These are phyloP conservation scores for Desmophyllum pertusum DNA, from an alignment of 92 coral and sea anemone species.

Conservation along the genomic window DNA sequence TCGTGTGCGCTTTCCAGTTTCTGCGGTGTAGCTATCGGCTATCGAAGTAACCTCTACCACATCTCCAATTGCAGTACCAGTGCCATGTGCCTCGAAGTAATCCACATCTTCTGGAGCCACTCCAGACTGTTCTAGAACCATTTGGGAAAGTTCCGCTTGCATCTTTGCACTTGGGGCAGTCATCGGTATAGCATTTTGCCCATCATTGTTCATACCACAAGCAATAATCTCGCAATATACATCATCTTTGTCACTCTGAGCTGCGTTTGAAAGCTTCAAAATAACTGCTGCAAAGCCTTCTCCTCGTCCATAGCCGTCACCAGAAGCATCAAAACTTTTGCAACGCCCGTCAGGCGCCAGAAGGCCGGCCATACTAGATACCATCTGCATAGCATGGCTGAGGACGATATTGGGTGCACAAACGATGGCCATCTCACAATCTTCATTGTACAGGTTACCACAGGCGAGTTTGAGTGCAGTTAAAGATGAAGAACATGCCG, in stretches of 20 bases:
- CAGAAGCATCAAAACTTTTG: constrained; percentile 80
- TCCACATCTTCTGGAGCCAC: constrained; percentile 60
- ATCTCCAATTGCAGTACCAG: constrained; percentile 92
- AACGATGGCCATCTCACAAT: constrained; percentile 84
- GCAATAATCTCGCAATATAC: constrained; percentile 74
- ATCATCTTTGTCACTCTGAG: constrained; percentile 63
- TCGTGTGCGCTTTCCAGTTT: constrained; percentile 19
- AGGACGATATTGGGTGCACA: constrained; percentile 78
- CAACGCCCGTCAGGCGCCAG: constrained; percentile 92
- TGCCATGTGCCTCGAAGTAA: constrained; percentile 87
- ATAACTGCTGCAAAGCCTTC: constrained; percentile 87
- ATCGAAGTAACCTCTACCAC: constrained; percentile 79
- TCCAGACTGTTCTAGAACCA: constrained; percentile 73
- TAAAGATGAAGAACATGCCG: constrained; percentile 90
- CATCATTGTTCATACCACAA: constrained; percentile 87
- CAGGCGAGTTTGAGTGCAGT: constrained; percentile 78
- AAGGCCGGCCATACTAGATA: constrained; percentile 72
- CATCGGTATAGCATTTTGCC: constrained; percentile 80
- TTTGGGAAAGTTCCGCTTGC: constrained; percentile 64
- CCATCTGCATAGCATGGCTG: constrained; percentile 40
- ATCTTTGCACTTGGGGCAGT: constrained; percentile 78
- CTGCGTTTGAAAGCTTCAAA: constrained; percentile 56
- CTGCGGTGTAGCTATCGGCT: constrained; percentile 65
- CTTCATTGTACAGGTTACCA: constrained; percentile 49
- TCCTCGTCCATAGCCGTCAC: constrained; percentile 89